Evolutionary conservation across 1,140 invertebrate genomes (phyloP).

Genomic region (Vollenhovia emeryi): DNA sequence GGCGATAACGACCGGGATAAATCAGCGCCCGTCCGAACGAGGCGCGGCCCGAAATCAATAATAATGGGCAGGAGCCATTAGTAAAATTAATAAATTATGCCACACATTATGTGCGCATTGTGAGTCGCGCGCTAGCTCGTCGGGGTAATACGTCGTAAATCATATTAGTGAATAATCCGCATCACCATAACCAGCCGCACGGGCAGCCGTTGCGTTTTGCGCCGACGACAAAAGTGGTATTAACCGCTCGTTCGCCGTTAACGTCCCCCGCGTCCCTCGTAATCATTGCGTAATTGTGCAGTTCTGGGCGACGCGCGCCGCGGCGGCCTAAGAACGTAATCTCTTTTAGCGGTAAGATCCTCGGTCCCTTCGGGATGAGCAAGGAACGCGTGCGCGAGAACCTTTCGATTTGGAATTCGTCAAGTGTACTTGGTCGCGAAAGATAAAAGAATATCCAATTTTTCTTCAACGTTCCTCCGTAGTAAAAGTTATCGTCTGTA

Average conservation of each 20-base stretch:
- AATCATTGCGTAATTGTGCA: slow-evolving; percentile 36
- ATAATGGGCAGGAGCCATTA: slow-evolving; percentile 86
- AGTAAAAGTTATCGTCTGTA: neutral
- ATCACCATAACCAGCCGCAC: slow-evolving; percentile 81
- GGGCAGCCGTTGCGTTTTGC: slow-evolving; percentile 72
- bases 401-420: neutral
- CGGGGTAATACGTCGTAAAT: slow-evolving; percentile 84
- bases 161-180: slow-evolving; percentile 86
- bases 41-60: slow-evolving; percentile 84
- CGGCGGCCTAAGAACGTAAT: neutral
- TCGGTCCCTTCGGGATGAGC: neutral
- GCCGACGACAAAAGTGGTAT: slow-evolving; percentile 71
- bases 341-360: neutral
- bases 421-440: neutral
- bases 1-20: slow-evolving; percentile 82
- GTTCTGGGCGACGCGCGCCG: neutral
- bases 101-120: slow-evolving; percentile 85
- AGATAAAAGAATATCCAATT: slow-evolving; percentile 9
- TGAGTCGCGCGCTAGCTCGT: slow-evolving; percentile 80
- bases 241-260: slow-evolving; percentile 55
- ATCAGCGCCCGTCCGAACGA: slow-evolving; percentile 82
- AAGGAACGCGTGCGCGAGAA: neutral
- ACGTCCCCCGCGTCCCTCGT: slow-evolving; percentile 6
- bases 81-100: slow-evolving; percentile 86
- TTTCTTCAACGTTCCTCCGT: neutral